Evolutionary conservation across 2,888 invertebrate genomes (phyloP).

Genomic region (Pomacea canaliculata): DNA sequence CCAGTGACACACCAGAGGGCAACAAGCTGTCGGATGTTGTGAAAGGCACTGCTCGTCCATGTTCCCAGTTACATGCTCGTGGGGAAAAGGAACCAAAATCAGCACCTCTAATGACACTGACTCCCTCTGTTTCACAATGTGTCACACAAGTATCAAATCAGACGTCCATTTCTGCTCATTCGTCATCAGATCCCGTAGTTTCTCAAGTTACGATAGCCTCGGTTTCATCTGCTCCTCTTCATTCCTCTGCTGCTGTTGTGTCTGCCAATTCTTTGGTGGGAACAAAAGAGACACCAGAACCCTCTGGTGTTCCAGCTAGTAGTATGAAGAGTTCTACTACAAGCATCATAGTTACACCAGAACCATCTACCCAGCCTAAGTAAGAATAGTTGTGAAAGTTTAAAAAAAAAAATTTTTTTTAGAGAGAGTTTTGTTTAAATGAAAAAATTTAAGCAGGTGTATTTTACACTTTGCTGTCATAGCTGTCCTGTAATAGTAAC

Average conservation of each 20-base stretch:
- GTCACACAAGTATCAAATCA: conserved; percentile 10
- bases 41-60: conserved; percentile 78
- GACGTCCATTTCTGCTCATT: conserved; percentile 12
- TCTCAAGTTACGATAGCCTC: conserved; percentile 15
- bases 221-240: conserved; percentile 25
- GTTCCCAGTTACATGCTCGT: conserved; percentile 39
- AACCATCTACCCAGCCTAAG: conserved; percentile 23
- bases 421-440: too few relatives aligned
- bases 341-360: conserved; percentile 20
- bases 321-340: not conserved
- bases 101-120: conserved; percentile 23
- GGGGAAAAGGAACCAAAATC: conserved; percentile 46
- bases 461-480: too few relatives aligned
- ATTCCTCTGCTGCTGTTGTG: conserved; percentile 27
- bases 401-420: too few relatives aligned
- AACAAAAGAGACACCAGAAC: conserved; percentile 3
- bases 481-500: too few relatives aligned
- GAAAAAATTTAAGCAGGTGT: too few relatives aligned
- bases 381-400: not conserved
- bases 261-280: conserved; percentile 19
- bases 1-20: conserved; percentile 63
- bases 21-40: conserved; percentile 82
- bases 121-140: conserved; percentile 12
- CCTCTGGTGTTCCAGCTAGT: not conserved
- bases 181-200: conserved; percentile 11